Base-by-base conservation (phyloP, 2,797 vertebrate species). In the Menidia menidia region DNA sequence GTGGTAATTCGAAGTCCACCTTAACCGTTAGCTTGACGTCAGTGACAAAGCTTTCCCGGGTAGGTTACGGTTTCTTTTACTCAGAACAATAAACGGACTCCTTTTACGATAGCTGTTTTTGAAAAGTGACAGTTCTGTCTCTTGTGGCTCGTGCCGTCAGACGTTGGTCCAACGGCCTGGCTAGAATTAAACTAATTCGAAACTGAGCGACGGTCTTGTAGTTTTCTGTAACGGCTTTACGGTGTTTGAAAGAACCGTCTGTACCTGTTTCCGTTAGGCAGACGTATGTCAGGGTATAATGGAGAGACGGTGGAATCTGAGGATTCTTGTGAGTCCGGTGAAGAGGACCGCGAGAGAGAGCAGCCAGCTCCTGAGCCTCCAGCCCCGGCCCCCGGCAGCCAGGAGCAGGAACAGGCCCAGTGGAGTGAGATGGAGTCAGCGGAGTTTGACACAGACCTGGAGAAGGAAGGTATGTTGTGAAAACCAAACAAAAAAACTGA, bases 391-490 rank as follows among this genome's bases (percentile, higher is more conserved):
- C 11, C 42, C 11, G 44, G 14, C 25, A 15, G 4, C 56, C 57
- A 13, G 16, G 60, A 64, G 11, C 59, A 65, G 63, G 8, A 8
- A 13, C 43, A 43, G 39, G 53, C 51, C 9, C 3, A 25, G 32
- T 1, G 1, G 25, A 25, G 18, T 19, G 54, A 11, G 13, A 16
- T 3, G 32, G 3, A 25, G 32, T 18, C 41, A 15, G 64, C 57
- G 5, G 71, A 81, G 33, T 75, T 53, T 52, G 79, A 75, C 58
- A 65, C 73, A 12, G 77, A 84, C 19, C 68, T 84, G 64, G 80
- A 84, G 35, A 57, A 50, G 39, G 61, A 76, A 1, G 4, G 81
- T 78, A 47, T 10, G 73, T 65, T 39, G 44, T 30, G 48, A 48
- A 12, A 3, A 57, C 4, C 19, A 41, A 41, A 51, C 18, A 41